Conservation (phyloP, 1,140 invertebrate genomes). For the Euura saliciscinereae region DNA sequence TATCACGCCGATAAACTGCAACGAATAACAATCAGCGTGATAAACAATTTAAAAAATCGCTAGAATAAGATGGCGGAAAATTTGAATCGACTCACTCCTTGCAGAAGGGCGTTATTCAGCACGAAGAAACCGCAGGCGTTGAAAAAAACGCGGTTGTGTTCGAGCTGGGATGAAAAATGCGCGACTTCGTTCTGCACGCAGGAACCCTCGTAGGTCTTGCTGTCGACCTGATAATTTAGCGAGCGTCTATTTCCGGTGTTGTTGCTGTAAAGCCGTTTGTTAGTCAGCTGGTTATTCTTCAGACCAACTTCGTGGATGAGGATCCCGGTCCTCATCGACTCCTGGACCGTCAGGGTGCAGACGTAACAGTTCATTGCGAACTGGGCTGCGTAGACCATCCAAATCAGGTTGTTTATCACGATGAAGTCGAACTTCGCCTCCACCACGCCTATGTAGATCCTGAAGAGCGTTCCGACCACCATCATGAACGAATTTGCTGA, state of each 20-base stretch:
- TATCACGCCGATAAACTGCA: conserved; percentile 44
- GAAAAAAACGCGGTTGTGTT: conserved; percentile 31
- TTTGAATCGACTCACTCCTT: conserved; percentile 29
- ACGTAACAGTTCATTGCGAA: conserved; percentile 36
- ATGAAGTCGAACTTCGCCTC: conserved; percentile 38
- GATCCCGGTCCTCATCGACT: conserved; percentile 34
- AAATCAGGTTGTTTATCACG: conserved; percentile 43
- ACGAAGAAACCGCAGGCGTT: conserved; percentile 40
- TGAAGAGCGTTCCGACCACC: conserved; percentile 41
- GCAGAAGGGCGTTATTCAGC: conserved; percentile 40
- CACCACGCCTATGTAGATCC: conserved; percentile 44
- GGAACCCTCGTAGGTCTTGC: conserved; percentile 26
- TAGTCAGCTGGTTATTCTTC: conserved; percentile 15
- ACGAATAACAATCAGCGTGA: conserved; percentile 6
- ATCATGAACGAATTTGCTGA: conserved; percentile 44
- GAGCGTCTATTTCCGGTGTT: conserved; percentile 1
- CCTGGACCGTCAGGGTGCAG: conserved; percentile 30
- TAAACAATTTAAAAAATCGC: not conserved
- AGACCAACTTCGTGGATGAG: conserved; percentile 28
- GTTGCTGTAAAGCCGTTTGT: conserved; percentile 4
- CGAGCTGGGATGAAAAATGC: conserved; percentile 39
- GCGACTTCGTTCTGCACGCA: conserved; percentile 36
- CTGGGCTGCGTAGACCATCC: conserved; percentile 37
- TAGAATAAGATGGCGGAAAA: not conserved
- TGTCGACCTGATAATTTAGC: conserved; percentile 15